Evolutionary conservation across 2,888 invertebrate species (phyloP), one percentile per base, ranked within the genome.

Genomic region (Priocnemis perturbator): DNA sequence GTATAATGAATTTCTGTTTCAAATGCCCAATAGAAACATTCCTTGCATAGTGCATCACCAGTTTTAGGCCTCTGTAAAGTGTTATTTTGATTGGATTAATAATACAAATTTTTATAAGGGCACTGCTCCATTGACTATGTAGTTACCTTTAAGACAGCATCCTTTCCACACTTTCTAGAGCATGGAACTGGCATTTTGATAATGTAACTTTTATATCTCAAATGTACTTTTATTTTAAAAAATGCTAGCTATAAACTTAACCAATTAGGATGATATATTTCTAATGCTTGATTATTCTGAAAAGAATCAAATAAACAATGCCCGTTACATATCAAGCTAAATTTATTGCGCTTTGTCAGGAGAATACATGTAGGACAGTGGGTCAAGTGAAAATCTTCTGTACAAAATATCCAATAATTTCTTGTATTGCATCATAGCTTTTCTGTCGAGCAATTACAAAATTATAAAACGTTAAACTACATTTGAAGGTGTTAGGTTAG

Each of bases 1-100:
- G 98, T 98, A 83, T 94, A 93, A 90, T 99, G 98, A 73, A 98
- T 93, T 91, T 99, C 99, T 62, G 94, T 94, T 91, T 99, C 99
- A 89, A 99, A 98, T 0, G 96, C 96, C 87, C 92, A 92, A 86
- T 94, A 98, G 87, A 99, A 99, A 89, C 98, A 99, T 83, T 96
- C 94, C 89, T 97, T 98, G 87, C 99, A 99, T 21, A 98, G 90
- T 0, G 96, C 94, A 90, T 97, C 96, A 0, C 96, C 96, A 7
- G 96, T 97, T 92, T 97, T 97, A 0, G 97, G 97, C 15, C 97
- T 92, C 96, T 96, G 87, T 63, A 62, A 86, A 68, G 71, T 79
- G 68, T 60, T 30, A 48, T 58, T 80, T 82, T 45, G 52, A 67
- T 53, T 50, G 9, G 2, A 4, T 50, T 17, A 4, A 9, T 47